A percentile compares a stretch with the other conserved stretches of the same genome.
Evolutionary conservation across 53 echinoderm and acorn worm genomes (phyloP).

Genomic region (Holothuria leucospilota): DNA sequence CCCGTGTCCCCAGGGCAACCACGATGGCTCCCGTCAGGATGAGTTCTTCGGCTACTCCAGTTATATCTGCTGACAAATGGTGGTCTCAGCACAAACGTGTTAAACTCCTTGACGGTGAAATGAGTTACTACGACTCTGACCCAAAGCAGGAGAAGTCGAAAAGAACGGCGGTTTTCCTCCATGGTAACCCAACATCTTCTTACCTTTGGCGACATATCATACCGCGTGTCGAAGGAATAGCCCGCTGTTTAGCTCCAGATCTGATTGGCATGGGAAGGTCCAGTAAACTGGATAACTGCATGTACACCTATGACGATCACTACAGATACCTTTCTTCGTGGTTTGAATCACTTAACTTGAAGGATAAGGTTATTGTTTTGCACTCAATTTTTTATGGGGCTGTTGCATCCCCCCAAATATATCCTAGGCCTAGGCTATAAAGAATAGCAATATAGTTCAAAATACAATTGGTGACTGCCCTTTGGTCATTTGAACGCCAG

Average conservation of each 20-base stretch:
- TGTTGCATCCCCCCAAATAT: too few relatives aligned
- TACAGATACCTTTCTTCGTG: constrained; percentile 75
- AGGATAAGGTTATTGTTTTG: constrained; percentile 57
- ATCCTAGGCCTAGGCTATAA: neutral
- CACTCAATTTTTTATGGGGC: too few relatives aligned
- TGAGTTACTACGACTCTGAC: constrained; percentile 81
- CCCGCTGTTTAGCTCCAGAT: constrained; percentile 76
- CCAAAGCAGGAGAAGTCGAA: constrained; percentile 50
- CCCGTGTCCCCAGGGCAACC: too few relatives aligned
- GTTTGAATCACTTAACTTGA: constrained; percentile 71
- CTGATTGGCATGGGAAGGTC: constrained; percentile 83
- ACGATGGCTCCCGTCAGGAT: neutral
- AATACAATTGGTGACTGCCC: too few relatives aligned
- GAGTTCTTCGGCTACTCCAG: neutral
- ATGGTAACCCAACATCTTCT: constrained; percentile 87
- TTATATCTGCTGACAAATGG: constrained; percentile 66
- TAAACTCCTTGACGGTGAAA: constrained; percentile 72
- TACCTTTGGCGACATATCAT: constrained; percentile 80
- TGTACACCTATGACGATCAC: constrained; percentile 75
- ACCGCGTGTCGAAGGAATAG: constrained; percentile 69
- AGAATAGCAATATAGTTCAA: too few relatives aligned
- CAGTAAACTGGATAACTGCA: constrained; percentile 58
- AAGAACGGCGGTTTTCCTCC: constrained; percentile 69
- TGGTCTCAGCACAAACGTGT: constrained; percentile 69
- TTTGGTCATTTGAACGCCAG: too few relatives aligned